phyloP scores from a whole-genome alignment of 2,797 vertebrate genomes.

The Sebastes steindachneri region DNA sequence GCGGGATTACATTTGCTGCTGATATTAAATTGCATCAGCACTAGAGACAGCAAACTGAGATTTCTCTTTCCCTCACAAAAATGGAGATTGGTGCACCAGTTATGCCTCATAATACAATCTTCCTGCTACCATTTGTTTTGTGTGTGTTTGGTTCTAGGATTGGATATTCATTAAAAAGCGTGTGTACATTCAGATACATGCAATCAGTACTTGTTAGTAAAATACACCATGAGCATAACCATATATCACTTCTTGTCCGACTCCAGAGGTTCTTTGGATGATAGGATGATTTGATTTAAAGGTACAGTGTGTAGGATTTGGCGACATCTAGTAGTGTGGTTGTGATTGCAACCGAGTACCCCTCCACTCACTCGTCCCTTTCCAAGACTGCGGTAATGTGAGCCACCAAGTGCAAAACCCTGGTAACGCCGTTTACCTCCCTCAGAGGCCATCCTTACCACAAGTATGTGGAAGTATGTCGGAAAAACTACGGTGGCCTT shows the following conservation, averaged over 20 bases:
- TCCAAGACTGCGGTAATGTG: no score
- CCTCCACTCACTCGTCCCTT: no score
- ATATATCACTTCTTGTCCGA: background rate
- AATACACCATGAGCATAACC: background rate
- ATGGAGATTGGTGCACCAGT: background rate
- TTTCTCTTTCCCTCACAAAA: slow-evolving; percentile 1
- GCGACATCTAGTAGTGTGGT: no score
- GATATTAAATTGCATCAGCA: background rate
- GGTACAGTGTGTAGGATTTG: no score
- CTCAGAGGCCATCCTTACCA: no score
- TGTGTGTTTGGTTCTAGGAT: background rate
- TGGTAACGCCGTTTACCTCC: no score
- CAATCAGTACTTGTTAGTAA: background rate
- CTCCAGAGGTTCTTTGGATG: background rate
- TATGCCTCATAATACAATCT: background rate
- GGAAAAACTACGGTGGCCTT: no score
- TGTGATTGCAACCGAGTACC: no score
- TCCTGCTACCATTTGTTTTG: background rate
- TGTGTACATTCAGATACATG: background rate
- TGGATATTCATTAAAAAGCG: background rate
- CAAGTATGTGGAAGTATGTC: no score
- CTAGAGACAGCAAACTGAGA: background rate
- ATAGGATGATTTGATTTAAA: background rate
- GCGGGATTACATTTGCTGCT: slow-evolving; percentile 10
- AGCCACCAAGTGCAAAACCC: no score